Base-by-base conservation (phyloP, 2,888 invertebrate genomes). In the Dryadula phaetusa region DNA sequence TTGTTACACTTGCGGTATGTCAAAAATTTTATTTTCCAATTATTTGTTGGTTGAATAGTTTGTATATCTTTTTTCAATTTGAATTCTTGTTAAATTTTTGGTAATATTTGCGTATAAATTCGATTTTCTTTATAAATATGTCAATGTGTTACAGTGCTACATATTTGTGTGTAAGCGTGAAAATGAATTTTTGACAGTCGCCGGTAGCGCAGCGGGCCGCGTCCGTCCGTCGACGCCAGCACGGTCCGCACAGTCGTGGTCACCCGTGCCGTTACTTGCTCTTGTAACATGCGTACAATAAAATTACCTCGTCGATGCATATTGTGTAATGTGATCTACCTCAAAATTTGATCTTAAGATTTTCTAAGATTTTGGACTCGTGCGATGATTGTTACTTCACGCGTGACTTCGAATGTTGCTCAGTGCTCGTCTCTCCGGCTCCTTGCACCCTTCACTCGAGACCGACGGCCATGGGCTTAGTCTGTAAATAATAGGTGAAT, bases 401-500 rank as follows among this genome's bases (percentile, higher is more conserved):
- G 86, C 86, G 90, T 87, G 88, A 88, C 87, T 87, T 78, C 77
- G 86, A 84, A 86, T 83, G 87, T 90, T 85, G 88, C 89, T 89
- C 89, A 85, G 85, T 84, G 82, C 80, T 85, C 82, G 84, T 85
- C 77, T 86, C 80, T 77, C 79, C 75, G 88, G 88, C 87, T 84
- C 84, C 77, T 74, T 86, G 85, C 28, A 28, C 49, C 49, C 14
- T 25, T 84, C 85, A 87, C 91, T 92, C 86, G 91, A 90, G 91
- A 90, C 92, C 90, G 91, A 92, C 73, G 92, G 92, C 87, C 91
- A 88, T 87, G 87, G 92, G 91, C 92, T 90, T 87, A 88, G 85
- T 87, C 86, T 92, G 92, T 92, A 92, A 90, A 92, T 92, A 92
- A 83, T 92, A 92, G 91, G 90, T 86, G 92, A 90, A 90, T 90